Conservation (phyloP, 2,797 vertebrate genomes). For the Pelodytes ibericus region DNA sequence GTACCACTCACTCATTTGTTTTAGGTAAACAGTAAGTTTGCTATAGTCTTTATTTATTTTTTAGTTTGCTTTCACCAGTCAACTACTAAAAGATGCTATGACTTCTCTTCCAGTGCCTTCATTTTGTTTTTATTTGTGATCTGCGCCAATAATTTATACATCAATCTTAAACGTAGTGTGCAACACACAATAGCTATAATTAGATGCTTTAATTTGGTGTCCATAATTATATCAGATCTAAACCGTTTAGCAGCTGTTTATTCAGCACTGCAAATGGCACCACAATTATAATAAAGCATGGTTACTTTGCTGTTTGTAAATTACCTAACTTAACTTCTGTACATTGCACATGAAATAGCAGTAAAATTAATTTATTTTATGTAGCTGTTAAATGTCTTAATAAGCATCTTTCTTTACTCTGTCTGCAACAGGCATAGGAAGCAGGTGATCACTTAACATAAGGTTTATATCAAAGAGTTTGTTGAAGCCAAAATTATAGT, state of each 20-base stretch:
- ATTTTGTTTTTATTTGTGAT: too few relatives aligned
- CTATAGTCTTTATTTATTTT: too few relatives aligned
- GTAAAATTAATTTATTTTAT: neutral
- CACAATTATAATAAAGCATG: neutral
- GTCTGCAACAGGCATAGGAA: too few relatives aligned
- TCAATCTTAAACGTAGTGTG: too few relatives aligned
- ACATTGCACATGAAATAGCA: neutral
- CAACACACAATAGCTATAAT: too few relatives aligned
- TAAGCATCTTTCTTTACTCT: neutral
- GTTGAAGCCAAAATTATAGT: neutral
- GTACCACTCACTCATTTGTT: too few relatives aligned
- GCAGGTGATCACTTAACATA: neutral
- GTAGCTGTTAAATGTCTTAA: neutral
- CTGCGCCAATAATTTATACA: too few relatives aligned
- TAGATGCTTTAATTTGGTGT: neutral
- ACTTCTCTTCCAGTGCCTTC: too few relatives aligned
- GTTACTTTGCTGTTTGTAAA: neutral
- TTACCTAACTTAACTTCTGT: neutral
- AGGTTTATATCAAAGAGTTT: neutral
- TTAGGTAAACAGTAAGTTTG: too few relatives aligned
- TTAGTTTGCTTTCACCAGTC: too few relatives aligned
- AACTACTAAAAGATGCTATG: too few relatives aligned
- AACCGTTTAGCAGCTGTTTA: neutral
- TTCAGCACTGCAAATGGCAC: neutral
- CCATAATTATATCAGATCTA: neutral